Conservation (phyloP, 92 coral and sea anemone genomes). For the Metridium senile region DNA sequence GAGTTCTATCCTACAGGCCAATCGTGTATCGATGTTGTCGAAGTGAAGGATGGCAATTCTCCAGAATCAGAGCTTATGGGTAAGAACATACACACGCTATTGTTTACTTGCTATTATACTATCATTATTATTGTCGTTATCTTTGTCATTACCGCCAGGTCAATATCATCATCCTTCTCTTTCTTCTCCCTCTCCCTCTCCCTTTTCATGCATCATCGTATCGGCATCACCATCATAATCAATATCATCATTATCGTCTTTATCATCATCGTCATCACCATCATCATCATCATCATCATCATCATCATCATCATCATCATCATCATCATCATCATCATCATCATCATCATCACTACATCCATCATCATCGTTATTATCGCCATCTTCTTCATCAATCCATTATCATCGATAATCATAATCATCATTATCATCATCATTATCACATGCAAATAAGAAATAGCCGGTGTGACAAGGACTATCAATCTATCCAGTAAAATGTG, state of each 20-base stretch:
- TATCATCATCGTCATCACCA: background rate
- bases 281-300: background rate
- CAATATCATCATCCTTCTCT: background rate
- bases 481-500: background rate
- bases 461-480: background rate
- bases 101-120: too few relatives aligned
- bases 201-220: background rate
- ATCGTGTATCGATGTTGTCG: conserved; percentile 87
- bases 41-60: conserved; percentile 89
- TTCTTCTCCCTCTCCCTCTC: too few relatives aligned
- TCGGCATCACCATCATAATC: background rate
- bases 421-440: too few relatives aligned
- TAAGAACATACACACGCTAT: too few relatives aligned
- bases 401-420: too few relatives aligned
- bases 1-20: conserved; percentile 54
- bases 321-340: background rate
- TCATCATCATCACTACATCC: background rate
- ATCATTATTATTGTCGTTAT: background rate
- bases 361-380: background rate
- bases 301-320: background rate
- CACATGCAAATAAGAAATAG: background rate
- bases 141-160: background rate
- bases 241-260: background rate
- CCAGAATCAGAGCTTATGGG: conserved; percentile 72
- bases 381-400: too few relatives aligned